Conservation (phyloP, 2,888 invertebrate species). For the Tetanocera ferruginea region DNA sequence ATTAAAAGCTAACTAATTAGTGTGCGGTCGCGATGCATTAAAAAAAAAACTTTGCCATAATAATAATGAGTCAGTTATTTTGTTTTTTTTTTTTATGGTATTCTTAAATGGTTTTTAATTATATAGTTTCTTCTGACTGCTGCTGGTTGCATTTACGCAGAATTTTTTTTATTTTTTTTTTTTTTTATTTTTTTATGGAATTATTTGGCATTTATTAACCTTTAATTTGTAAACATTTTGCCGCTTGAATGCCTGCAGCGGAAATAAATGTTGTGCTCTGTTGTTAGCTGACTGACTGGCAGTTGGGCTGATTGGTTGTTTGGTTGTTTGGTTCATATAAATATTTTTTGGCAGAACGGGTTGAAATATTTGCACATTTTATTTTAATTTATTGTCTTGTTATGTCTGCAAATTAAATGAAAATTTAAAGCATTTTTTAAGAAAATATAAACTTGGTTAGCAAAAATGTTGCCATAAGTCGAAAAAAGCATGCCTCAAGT, state of each 20-base stretch:
- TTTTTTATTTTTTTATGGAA: no score
- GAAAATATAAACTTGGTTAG: no score
- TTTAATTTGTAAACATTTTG: constrained; percentile 14
- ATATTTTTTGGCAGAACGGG: no score
- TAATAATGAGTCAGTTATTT: neutral
- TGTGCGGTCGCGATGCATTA: no score
- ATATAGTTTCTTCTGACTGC: neutral
- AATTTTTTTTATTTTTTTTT: no score
- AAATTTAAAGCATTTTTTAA: neutral
- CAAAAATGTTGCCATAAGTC: no score
- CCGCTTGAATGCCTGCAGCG: neutral
- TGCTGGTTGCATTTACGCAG: neutral
- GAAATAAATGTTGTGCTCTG: neutral
- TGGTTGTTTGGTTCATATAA: no score
- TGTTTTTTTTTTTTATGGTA: constrained; percentile 1
- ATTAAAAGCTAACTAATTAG: no score
- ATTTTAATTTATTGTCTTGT: neutral
- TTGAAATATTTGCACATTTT: no score
- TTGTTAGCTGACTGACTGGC: neutral
- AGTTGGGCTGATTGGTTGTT: no score
- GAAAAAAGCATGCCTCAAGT: no score
- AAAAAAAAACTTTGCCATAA: no score
- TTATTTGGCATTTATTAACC: neutral
- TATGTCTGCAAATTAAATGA: neutral
- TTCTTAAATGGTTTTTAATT: constrained; percentile 13